phyloP scores from a whole-genome alignment of 2,888 invertebrate species.

The Girardia tigrina region DNA sequence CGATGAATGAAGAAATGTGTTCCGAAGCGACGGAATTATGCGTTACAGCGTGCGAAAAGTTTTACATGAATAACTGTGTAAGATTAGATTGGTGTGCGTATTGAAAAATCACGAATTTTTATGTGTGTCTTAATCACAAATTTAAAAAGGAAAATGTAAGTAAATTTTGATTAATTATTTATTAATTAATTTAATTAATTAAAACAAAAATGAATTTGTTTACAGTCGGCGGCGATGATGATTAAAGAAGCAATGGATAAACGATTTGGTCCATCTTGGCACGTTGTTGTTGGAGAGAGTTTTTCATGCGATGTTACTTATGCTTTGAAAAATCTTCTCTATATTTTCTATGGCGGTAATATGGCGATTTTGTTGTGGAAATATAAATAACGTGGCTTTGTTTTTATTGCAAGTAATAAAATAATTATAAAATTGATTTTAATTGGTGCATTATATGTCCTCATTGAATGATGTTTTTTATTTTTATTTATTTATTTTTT shows the following conservation, averaged over 20 bases:
- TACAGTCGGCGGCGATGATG: background rate
- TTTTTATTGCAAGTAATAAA: too few relatives aligned
- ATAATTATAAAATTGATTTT: too few relatives aligned
- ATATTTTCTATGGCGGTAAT: background rate
- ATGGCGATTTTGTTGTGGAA: constrained; percentile 15
- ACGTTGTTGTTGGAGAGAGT: constrained; percentile 10
- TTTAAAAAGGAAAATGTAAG: too few relatives aligned
- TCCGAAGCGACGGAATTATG: constrained; percentile 74
- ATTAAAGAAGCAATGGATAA: constrained; percentile 8
- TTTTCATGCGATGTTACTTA: background rate
- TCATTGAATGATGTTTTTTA: too few relatives aligned
- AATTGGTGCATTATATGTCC: too few relatives aligned
- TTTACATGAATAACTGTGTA: constrained; percentile 68
- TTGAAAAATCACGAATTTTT: background rate
- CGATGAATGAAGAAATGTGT: constrained; percentile 83
- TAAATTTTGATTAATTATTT: background rate
- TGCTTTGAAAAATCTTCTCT: background rate
- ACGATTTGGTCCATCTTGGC: background rate
- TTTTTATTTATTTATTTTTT: too few relatives aligned
- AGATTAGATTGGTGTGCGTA: constrained; percentile 37
- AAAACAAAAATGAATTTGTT: background rate
- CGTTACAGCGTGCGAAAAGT: constrained; percentile 83
- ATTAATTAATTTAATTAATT: background rate
- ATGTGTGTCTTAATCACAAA: background rate
- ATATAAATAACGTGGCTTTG: too few relatives aligned